phyloP scores from a whole-genome alignment of 2,113 vertebrate species.

The Gavialis gangeticus region DNA sequence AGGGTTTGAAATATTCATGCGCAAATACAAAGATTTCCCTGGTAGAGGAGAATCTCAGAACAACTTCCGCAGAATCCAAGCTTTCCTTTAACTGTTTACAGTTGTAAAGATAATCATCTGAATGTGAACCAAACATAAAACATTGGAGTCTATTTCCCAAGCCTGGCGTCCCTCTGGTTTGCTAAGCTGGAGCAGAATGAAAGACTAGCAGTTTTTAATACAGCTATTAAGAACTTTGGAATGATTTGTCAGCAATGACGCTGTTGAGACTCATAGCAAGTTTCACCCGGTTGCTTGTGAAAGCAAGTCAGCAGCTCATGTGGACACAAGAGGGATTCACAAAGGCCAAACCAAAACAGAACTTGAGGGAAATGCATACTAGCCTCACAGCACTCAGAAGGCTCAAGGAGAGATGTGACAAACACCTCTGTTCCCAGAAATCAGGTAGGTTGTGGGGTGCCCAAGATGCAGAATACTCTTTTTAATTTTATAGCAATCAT shows the following conservation, averaged over 20 bases:
- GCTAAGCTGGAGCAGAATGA: background rate
- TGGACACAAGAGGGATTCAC: background rate
- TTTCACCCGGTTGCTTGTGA: background rate
- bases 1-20: constrained; percentile 41
- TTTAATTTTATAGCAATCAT: too few relatives aligned
- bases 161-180: background rate
- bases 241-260: background rate
- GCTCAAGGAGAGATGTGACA: background rate
- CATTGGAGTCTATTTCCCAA: background rate
- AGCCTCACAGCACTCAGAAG: background rate
- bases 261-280: background rate
- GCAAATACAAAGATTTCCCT: background rate
- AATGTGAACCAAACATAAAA: background rate
- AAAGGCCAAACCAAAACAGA: constrained; percentile 19
- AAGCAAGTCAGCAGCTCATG: constrained; percentile 3
- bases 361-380: background rate
- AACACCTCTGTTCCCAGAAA: background rate
- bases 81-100: background rate
- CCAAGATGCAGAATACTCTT: too few relatives aligned
- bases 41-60: background rate
- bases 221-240: background rate
- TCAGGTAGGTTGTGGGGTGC: too few relatives aligned
- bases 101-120: background rate
- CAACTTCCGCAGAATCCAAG: background rate
- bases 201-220: background rate